Base-by-base conservation (phyloP, 2,797 vertebrate species). In the Chelonia mydas region DNA sequence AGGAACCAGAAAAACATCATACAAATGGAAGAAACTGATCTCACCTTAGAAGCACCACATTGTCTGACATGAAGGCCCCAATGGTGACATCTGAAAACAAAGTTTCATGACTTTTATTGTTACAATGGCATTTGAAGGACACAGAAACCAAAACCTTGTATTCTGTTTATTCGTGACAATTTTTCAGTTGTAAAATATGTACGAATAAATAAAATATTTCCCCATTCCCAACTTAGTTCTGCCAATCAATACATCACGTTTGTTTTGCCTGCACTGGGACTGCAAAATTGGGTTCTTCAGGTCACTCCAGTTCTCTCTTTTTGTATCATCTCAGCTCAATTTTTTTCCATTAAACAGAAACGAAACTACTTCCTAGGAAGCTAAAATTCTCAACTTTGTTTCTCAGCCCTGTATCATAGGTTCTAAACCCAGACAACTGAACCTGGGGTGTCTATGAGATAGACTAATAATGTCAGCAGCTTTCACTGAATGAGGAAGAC, bases 31-130 rank as follows among this genome's bases (percentile, higher is more conserved):
- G 54, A 80, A 54, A 72, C n/a, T 76, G 2, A 17, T 90, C 99
- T 99, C 97, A 99, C 99, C 99, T 99, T 87, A 99, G 97, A 93
- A 99, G 98, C 81, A 99, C 98, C 96, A 99, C 99, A 3, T 98
- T 99, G 96, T 99, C 99, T 2, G 99, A 98, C 99, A 99, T 99
- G 97, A 99, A 99, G 47, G 99, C 99, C 83, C 99, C 99, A 33
- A 99, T 84, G 0, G 99, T 99, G 89, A 99, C 95, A 98, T 99
- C 99, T 99, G 98, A 92, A 98, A 97, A 96, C 31, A 85, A 98
- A 97, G 95, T 54, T 87, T 97, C 11, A 55, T 41, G 95, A 90
- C 3, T 49, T 76, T 97, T 89, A 95, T 33, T 87, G 45, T 86
- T 83, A 84, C 4, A 72, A 90, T 84, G 16, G 37, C 92, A 8